These are phyloP conservation scores for Xenopus petersii DNA, from an alignment of 2,797 vertebrate genomes.

Conservation along the genomic window DNA sequence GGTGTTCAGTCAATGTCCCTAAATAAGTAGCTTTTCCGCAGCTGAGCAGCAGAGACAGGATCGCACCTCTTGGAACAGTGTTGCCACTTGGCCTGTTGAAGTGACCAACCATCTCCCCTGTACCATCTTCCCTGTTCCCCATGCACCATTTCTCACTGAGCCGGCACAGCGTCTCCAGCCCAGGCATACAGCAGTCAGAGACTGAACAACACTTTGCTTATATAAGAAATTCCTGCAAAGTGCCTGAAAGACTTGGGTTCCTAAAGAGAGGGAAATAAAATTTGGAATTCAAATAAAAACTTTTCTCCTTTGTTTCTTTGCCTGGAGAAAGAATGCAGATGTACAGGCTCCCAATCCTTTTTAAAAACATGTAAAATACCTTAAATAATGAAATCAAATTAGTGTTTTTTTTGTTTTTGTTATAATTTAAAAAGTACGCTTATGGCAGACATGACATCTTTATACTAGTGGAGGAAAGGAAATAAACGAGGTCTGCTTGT, in stretches of 20 bases:
- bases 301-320: background rate
- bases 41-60: constrained; percentile 6
- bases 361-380: too few species aligned
- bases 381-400: too few species aligned
- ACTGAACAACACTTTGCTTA: constrained; percentile 27
- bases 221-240: constrained; percentile 23
- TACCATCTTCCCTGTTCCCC: constrained; percentile 9
- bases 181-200: background rate
- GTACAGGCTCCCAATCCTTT: background rate
- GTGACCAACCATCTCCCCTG: constrained; percentile 14
- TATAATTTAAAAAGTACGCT: too few species aligned
- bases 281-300: constrained; percentile 33
- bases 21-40: constrained; percentile 73
- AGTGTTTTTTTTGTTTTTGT: too few species aligned
- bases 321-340: background rate
- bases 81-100: constrained; percentile 16
- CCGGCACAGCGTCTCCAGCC: constrained; percentile 21
- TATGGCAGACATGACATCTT: too few species aligned
- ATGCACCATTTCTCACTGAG: constrained; percentile 30
- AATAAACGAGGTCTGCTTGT: too few species aligned
- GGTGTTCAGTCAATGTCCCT: constrained; percentile 86
- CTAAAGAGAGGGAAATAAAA: constrained; percentile 32
- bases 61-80: background rate
- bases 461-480: too few species aligned
- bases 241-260: constrained; percentile 27